Evolutionary conservation across 2,888 invertebrate species (phyloP).

Genomic region (Drosophila pegasa): DNA sequence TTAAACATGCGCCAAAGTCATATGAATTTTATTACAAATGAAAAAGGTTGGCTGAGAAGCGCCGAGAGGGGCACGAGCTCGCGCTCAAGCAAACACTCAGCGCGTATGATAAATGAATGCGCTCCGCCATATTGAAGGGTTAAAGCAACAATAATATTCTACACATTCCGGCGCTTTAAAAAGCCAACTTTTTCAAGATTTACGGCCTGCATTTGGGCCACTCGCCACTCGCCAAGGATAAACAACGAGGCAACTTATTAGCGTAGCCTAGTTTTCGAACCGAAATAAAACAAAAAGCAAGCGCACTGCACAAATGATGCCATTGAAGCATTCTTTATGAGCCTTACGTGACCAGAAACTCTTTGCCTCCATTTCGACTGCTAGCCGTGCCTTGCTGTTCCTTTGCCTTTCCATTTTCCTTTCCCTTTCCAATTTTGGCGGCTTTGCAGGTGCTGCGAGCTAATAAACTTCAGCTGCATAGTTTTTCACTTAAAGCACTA

Average conservation of each 20-base stretch:
- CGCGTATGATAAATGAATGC: slow-evolving; percentile 64
- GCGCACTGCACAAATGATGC: slow-evolving; percentile 66
- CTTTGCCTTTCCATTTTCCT: background rate
- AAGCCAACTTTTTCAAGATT: slow-evolving; percentile 59
- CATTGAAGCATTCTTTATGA: slow-evolving; percentile 73
- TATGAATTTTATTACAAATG: slow-evolving; percentile 79
- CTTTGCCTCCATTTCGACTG: slow-evolving; percentile 62
- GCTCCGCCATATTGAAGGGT: slow-evolving; percentile 54
- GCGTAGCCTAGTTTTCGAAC: slow-evolving; percentile 65
- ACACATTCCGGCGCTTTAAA: slow-evolving; percentile 21
- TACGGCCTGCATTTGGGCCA: slow-evolving; percentile 58
- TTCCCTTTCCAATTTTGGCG: slow-evolving; percentile 2
- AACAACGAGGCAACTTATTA: slow-evolving; percentile 58
- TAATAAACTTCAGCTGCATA: slow-evolving; percentile 55
- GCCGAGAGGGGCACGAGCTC: slow-evolving; percentile 8
- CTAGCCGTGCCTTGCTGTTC: background rate
- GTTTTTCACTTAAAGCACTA: slow-evolving; percentile 49
- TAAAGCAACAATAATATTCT: slow-evolving; percentile 50
- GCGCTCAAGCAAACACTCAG: slow-evolving; percentile 36
- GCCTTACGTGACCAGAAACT: slow-evolving; percentile 77
- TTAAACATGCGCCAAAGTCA: slow-evolving; percentile 77
- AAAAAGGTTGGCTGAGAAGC: slow-evolving; percentile 61
- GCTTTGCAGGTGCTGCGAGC: slow-evolving; percentile 49
- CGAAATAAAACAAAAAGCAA: slow-evolving; percentile 51
- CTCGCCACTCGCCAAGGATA: slow-evolving; percentile 50